Evolutionary conservation across 2,797 vertebrate genomes (phyloP), one percentile per base, ranked within the genome.

Genomic region (Cryptoblepharus egeriae): DNA sequence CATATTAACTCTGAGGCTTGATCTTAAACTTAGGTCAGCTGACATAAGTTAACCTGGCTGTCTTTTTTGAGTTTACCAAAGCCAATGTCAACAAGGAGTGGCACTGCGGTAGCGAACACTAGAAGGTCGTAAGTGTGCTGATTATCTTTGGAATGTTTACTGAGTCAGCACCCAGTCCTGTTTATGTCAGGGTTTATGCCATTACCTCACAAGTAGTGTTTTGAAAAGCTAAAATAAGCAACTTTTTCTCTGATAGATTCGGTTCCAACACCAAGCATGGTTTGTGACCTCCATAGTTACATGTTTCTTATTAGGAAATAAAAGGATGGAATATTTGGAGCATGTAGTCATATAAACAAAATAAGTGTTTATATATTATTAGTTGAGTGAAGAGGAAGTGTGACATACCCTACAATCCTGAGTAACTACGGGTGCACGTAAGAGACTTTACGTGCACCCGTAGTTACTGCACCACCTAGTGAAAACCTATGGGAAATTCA

Each of bases 121-220:
- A 75, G 37, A 92, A 91, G 77, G 4, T 18, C 80, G 74, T 20
- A 85, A 92, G 79, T 2, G 58, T 37, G 11, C 42, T 72, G 0
- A 37, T 90, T 89, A 82, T 85, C 84, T 90, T 83, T 82, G 81
- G 30, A 87, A 92, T 88, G 26, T 79, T 77, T 71, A 85, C 85
- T 42, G 28, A 90, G 75, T 85, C 85, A 65, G 74, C 81, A 72
- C 74, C 55, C 87, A 90, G 45, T 1, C 45, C 87, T 86, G 73
- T 32, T 89, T 85, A 86, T 77, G 85, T 64, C 68, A 77, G 49
- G 73, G 85, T 77, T 93, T 91, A 87, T 77, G 90, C 82, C 60
- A 79, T 81, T 87, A 77, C 57, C 77, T 89, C 81, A 86, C 39
- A 83, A 45, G 79, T 76, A 76, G 42, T 60, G 42, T 80, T 73